phyloP scores from a whole-genome alignment of 1,140 invertebrate species.

The Euglossa dilemma region DNA sequence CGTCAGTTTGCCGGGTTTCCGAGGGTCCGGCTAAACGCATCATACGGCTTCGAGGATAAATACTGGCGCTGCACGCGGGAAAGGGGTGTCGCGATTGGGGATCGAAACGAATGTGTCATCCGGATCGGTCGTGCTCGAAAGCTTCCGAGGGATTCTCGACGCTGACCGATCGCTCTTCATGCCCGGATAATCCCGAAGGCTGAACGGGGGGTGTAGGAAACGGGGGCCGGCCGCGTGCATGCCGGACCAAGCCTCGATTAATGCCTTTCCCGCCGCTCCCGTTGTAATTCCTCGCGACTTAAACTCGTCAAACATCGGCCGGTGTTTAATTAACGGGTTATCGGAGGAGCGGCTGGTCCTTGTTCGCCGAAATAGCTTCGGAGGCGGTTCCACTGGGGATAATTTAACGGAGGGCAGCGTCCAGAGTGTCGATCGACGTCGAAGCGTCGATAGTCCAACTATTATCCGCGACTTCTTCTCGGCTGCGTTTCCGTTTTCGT shows the following conservation, averaged over 20 bases:
- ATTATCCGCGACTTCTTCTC: too few species aligned
- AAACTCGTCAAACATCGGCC: constrained; percentile 48
- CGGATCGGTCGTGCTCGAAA: constrained; percentile 58
- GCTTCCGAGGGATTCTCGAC: constrained; percentile 62
- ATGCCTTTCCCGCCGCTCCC: constrained; percentile 23
- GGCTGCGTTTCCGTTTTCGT: too few species aligned
- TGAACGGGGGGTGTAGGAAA: not conserved
- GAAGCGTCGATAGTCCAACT: not conserved
- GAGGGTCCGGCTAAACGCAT: constrained; percentile 60
- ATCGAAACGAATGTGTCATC: constrained; percentile 69
- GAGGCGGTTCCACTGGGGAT: not conserved
- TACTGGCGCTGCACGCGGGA: constrained; percentile 43
- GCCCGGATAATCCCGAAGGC: constrained; percentile 62
- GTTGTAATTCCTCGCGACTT: constrained; percentile 48
- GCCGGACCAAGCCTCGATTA: constrained; percentile 25
- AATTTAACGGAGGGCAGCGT: not conserved
- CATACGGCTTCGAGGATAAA: constrained; percentile 68
- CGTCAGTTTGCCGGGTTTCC: constrained; percentile 53
- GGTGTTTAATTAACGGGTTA: constrained; percentile 51
- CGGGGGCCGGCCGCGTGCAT: not conserved
- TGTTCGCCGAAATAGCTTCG: constrained; percentile 9
- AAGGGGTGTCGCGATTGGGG: constrained; percentile 62
- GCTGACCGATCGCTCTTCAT: constrained; percentile 71
- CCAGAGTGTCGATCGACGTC: not conserved
- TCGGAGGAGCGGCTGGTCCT: not conserved